Evolutionary conservation across 2,888 invertebrate genomes (phyloP), one percentile per base, ranked within the genome.

Genomic region (Lottia scabra): DNA sequence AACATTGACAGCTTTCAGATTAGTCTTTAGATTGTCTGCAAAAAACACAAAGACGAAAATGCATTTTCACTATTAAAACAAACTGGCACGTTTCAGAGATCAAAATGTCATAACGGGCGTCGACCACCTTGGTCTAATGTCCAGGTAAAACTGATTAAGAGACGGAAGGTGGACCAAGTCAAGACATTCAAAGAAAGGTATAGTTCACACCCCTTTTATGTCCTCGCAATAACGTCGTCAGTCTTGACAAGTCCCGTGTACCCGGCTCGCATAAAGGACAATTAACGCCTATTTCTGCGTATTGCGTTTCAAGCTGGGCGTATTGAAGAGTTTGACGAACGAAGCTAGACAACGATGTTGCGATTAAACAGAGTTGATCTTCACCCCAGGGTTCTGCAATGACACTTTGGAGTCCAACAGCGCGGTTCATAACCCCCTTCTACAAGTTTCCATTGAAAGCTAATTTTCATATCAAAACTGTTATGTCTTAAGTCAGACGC

Each of bases 281-380:
- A 56, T 56, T 56, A 56, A 56, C 56, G 56, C 13, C 56, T 13
- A 23, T 56, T 23, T 19, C 23, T 23, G 56, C 23, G 10, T 38
- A 56, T 56, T 19, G 23, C 56, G 56, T 56, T 56, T 56, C 56
- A 56, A 56, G 56, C 56, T 56, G 56, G 56, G 56, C 23, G 56
- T 56, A 12, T 56, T 56, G 3, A 10, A 56, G 56, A 23, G 19
- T 19, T 12, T 10, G 12, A 23, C 56, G 13, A 23, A 10, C 19
- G 19, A 56, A 19, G 38, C 5, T 38, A 38, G 56, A 56, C 56
- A 56, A 56, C 56, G 19, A 56, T 56, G 23, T 23, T 23, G 19
- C 56, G 23, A 56, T 56, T 23, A 56, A 56, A n/a, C 23, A 23
- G 23, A 19, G 56, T 56, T 23, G 56, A 12, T 19, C 23, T 8